phyloP scores from a whole-genome alignment of 30 jellyfish, hydroid and myxozoan genomes.

The Aurelia aurita region DNA sequence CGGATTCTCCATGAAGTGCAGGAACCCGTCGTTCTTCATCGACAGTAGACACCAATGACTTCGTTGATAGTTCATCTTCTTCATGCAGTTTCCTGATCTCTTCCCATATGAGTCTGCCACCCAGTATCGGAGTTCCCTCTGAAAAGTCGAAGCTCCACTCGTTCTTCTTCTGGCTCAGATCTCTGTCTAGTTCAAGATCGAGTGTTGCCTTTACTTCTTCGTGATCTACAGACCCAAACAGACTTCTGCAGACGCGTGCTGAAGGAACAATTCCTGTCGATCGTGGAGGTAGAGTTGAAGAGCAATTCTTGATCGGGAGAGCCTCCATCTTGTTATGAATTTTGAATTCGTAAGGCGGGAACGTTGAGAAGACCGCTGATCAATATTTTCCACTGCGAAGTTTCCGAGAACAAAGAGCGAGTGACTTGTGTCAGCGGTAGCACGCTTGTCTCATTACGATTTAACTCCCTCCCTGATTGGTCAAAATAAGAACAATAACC shows the following conservation, averaged over 20 bases:
- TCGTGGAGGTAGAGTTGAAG: slow-evolving; percentile 38
- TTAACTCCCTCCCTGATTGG: background rate
- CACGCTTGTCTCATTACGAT: background rate
- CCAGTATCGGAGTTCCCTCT: slow-evolving; percentile 49
- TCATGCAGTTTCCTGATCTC: slow-evolving; percentile 13
- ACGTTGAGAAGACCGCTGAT: slow-evolving; percentile 76
- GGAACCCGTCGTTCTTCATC: slow-evolving; percentile 58
- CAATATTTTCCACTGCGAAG: slow-evolving; percentile 42
- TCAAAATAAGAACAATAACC: background rate
- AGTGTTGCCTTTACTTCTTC: slow-evolving; percentile 34
- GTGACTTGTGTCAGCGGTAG: slow-evolving; percentile 72
- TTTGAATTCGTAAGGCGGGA: slow-evolving; percentile 78
- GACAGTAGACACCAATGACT: slow-evolving; percentile 4
- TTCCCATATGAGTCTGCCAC: slow-evolving; percentile 57
- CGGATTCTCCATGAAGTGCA: slow-evolving; percentile 28
- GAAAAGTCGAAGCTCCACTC: slow-evolving; percentile 67
- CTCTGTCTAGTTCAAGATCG: slow-evolving; percentile 34
- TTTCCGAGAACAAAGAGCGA: slow-evolving; percentile 40
- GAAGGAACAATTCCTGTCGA: slow-evolving; percentile 32
- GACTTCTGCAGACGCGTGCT: slow-evolving; percentile 49
- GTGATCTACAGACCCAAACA: slow-evolving; percentile 73
- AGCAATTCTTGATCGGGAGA: slow-evolving; percentile 21
- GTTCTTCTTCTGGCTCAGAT: slow-evolving; percentile 25
- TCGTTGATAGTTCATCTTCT: slow-evolving; percentile 5
- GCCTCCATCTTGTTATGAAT: slow-evolving; percentile 79